Evolutionary conservation across 2,797 vertebrate species (phyloP), one percentile per base, ranked within the genome.

Genomic region (Alcedo atthis): DNA sequence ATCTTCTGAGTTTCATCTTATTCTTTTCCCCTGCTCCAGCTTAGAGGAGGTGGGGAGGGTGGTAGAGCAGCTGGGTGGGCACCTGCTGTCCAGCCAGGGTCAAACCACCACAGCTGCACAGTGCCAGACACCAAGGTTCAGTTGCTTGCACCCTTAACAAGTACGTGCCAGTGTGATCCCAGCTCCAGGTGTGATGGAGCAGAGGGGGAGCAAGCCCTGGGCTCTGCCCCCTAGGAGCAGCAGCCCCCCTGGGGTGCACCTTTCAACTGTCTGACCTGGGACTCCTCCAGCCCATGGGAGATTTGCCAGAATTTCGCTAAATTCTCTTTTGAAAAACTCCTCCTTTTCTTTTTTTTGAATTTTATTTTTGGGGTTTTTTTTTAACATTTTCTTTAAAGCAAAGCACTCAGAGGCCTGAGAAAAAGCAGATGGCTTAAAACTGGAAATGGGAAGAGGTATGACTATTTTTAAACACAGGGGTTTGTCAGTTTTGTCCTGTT

Each of bases 401-500:
- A 87, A 92, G 55, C 16, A 10, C 40, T 90, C 62, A n/a, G n/a
- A 68, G 37, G 46, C 49, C 83, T 78, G 58, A 95, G 66, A 89
- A 57, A 54, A 75, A 83, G 77, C 89, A 92, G 66, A n/a, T 12
- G 8, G 85, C 64, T 90, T 80, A 67, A 70, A 91, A 76, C 40
- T 63, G 63, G 64, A 64, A 86, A 93, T 26, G 42, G 45, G 43
- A 77, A 54, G 89, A 91, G 68, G 85, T 78, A 71, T 0, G 0
- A 85, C 66, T 95, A 91, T 95, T 94, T 95, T 94, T 94, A 94
- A 93, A 64, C 66, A 33, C 4, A 4, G 67, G 84, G 84, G 89
- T 87, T 90, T 78, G 54, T 61, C 86, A 79, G 2, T 90, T 95
- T 68, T 80, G 68, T 82, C 86, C 89, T 37, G 67, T 40, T 74